Percentiles rank a stretch among this genome's conserved stretches.
phyloP scores from a whole-genome alignment of 2,797 vertebrate genomes.

The Chelon labrosus region DNA sequence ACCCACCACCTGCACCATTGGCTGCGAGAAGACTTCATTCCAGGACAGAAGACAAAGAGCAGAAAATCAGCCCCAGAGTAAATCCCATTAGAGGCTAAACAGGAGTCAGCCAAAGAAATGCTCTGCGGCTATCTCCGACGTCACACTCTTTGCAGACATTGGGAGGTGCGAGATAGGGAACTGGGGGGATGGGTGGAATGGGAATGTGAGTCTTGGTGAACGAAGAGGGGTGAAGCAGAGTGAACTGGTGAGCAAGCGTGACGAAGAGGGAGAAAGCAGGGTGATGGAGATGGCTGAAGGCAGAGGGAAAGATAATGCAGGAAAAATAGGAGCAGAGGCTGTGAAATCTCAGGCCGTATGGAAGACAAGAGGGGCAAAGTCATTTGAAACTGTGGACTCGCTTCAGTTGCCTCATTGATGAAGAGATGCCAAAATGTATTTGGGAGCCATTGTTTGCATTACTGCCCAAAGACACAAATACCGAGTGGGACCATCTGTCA shows the following conservation, averaged over 20 bases:
- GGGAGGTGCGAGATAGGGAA: conserved; percentile 27
- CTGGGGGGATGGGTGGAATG: conserved; percentile 6
- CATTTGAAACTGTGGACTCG: conserved; percentile 52
- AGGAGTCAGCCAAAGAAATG: conserved; percentile 69
- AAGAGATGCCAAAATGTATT: conserved; percentile 71
- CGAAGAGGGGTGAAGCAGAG: conserved; percentile 35
- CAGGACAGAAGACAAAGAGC: conserved; percentile 68
- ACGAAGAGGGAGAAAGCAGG: conserved; percentile 23
- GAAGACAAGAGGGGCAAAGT: conserved; percentile 53
- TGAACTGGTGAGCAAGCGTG: conserved; percentile 41
- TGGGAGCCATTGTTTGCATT: conserved; percentile 73
- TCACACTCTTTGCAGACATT: conserved; percentile 47
- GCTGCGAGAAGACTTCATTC: conserved; percentile 73
- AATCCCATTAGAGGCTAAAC: conserved; percentile 80
- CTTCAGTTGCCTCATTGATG: conserved; percentile 61
- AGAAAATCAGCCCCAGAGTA: conserved; percentile 70
- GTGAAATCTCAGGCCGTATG: conserved; percentile 44
- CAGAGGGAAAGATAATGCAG: conserved; percentile 24
- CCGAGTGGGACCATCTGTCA: conserved; percentile 76
- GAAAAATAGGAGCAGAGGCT: conserved; percentile 18
- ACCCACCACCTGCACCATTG: conserved; percentile 80
- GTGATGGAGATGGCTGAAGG: conserved; percentile 36
- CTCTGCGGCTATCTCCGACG: conserved; percentile 47
- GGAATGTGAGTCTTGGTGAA: conserved; percentile 34
- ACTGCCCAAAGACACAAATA: conserved; percentile 68